Base-by-base conservation (phyloP, 53 echinoderm and acorn worm species). In the Actinopyga echinites region DNA sequence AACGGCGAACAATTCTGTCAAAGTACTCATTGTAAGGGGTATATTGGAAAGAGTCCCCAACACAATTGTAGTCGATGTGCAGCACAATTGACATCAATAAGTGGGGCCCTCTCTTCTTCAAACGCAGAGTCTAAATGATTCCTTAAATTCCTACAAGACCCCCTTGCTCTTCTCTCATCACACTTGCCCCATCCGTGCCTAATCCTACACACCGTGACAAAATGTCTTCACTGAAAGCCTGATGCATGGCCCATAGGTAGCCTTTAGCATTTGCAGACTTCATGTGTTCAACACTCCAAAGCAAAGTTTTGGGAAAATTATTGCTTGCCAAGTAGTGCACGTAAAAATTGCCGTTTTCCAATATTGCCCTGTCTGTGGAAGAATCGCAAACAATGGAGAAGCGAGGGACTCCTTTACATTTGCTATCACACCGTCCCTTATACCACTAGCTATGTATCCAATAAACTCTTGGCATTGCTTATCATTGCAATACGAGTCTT, bases 111-210 rank as follows among this genome's bases (percentile, higher is more conserved):
- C 11, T 44, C 22, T 36, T 34, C 15, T 23, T 12, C 71, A 40
- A 35, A 35, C 7, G 37, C 2, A 15, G 66, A 3, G 5, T 30
- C 56, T 8, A 2, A 55, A 6, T 56, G 11, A 22, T 23, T 44
- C 75, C 75, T 44, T 49, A 55, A 12, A 55, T 29, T 53, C 32
- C 78, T 52, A 56, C 78, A 6, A 78, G 78, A 4, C 56, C 78
- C 5, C 78, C 78, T 19, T 78, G 78, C 78, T 78, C 78, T 56
- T 54, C 78, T 78, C 78, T 78, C 78, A 1, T 78, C 0, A 78
- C 2, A 53, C 29, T 78, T n/a, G 57, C 78, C 24, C 78, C 78
- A 78, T 78, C 56, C 21, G 66, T 66, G 19, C 66, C 66, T 3
- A 66, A 5, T 8, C 66, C 66, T 7, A 66, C 33, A 53, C 55